A percentile compares a stretch with the other conserved stretches of the same genome.
These are phyloP conservation scores for Callosobruchus maculatus DNA, from an alignment of 2,888 invertebrate genomes.

Conservation along the genomic window DNA sequence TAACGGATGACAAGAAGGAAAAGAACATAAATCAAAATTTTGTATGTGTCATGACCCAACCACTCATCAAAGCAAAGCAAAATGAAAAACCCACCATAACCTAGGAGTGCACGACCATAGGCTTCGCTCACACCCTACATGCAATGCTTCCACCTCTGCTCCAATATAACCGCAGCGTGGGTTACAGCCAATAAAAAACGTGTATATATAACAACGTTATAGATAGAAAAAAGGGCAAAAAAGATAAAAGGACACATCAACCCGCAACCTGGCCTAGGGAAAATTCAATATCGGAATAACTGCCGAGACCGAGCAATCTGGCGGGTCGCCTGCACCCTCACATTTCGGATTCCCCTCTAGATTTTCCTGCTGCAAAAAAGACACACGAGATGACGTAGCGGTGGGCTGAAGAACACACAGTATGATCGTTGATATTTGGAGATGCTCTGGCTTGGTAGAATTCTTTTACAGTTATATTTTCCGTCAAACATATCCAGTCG, in stretches of 20 bases:
- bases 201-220: background rate
- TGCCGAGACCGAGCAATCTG: background rate
- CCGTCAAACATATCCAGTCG: no score
- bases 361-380: background rate
- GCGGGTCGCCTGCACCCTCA: background rate
- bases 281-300: constrained; percentile 2
- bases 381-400: background rate
- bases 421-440: background rate
- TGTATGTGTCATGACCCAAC: no score
- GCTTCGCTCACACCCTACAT: no score
- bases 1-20: no score
- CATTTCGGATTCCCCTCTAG: background rate
- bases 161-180: background rate
- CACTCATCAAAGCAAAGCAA: no score
- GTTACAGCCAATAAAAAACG: background rate
- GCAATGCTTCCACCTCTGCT: background rate
- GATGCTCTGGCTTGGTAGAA: no score
- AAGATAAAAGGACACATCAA: background rate
- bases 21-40: no score
- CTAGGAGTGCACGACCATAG: no score
- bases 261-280: background rate
- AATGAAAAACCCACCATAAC: no score
- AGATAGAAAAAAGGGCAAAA: background rate
- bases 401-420: background rate
- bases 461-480: no score